Conservation (phyloP, 2,113 vertebrate genomes). For the Bucco capensis region DNA sequence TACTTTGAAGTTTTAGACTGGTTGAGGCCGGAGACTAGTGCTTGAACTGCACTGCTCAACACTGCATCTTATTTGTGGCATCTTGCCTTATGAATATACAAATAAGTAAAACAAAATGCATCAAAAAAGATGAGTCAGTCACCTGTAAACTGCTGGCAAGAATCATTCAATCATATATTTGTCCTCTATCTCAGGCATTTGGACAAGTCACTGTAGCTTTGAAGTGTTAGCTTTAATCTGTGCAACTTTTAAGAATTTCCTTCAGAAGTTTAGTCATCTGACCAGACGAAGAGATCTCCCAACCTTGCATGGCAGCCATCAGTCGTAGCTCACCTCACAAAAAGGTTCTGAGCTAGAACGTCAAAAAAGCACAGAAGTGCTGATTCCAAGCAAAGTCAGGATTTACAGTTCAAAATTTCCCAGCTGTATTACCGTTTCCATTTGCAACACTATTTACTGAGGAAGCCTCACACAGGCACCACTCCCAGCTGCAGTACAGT, state of each 20-base stretch:
- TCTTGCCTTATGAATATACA: background rate
- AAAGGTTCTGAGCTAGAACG: constrained; percentile 78
- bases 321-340: constrained; percentile 74
- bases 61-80: background rate
- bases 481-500: background rate
- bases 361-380: constrained; percentile 79
- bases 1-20: background rate
- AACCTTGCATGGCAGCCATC: constrained; percentile 75
- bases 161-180: background rate
- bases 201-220: constrained; percentile 7
- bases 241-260: constrained; percentile 29
- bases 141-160: constrained; percentile 23
- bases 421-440: constrained; percentile 80
- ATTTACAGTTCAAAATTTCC: constrained; percentile 62
- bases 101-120: constrained; percentile 22
- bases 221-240: background rate
- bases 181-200: background rate
- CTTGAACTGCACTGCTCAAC: background rate
- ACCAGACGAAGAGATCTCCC: constrained; percentile 27
- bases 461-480: background rate
- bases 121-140: constrained; percentile 1
- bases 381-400: constrained; percentile 60
- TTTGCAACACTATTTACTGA: background rate
- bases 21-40: background rate
- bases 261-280: constrained; percentile 16